Conservation (phyloP, 2,888 invertebrate genomes). For the Patella caerulea region DNA sequence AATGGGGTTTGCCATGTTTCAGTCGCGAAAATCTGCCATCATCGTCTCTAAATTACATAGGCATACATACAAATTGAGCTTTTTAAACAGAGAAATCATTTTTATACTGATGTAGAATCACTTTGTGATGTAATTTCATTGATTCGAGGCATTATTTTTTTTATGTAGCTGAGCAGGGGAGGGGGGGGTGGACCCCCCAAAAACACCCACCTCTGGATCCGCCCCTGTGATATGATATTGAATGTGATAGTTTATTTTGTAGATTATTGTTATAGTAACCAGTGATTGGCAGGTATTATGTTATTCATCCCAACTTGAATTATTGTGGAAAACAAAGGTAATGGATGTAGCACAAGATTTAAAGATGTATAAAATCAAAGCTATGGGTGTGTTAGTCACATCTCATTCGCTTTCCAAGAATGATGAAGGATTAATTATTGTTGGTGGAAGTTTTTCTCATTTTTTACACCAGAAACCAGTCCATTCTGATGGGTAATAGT, state of each 20-base stretch:
- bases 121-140: too few species aligned
- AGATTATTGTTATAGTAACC: constrained; percentile 66
- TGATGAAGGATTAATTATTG: constrained; percentile 59
- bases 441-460: constrained; percentile 65
- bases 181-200: too few species aligned
- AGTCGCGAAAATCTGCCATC: too few species aligned
- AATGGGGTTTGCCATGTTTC: too few species aligned
- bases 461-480: constrained; percentile 39
- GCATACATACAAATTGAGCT: too few species aligned
- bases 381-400: constrained; percentile 61
- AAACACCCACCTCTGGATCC: too few species aligned
- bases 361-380: constrained; percentile 56
- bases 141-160: too few species aligned
- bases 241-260: constrained; percentile 20
- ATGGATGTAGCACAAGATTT: constrained; percentile 45
- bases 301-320: constrained; percentile 54
- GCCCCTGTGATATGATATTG: too few species aligned
- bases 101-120: too few species aligned
- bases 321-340: constrained; percentile 61
- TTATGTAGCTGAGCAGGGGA: too few species aligned
- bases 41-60: too few species aligned
- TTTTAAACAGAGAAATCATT: too few species aligned
- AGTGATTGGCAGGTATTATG: constrained; percentile 66
- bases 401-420: constrained; percentile 61
- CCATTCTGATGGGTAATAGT: neutral